phyloP scores from a whole-genome alignment of 2,113 vertebrate genomes.

The Pelvicachromis taeniatus region DNA sequence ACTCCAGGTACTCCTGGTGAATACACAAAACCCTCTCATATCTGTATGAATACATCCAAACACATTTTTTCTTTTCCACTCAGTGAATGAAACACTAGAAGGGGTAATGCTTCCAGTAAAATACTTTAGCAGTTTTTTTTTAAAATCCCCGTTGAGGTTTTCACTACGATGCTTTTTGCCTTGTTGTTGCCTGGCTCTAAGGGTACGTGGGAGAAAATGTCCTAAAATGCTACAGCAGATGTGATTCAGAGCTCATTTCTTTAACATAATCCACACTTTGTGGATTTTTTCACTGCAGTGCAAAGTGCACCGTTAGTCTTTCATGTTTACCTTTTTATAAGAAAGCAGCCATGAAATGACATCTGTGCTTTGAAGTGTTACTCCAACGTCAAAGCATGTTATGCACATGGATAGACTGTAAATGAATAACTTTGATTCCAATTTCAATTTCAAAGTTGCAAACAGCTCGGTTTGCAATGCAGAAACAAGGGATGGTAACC shows the following conservation, averaged over 20 bases:
- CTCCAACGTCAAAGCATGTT: slow-evolving; percentile 12
- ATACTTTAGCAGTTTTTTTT: neutral
- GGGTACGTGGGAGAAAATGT: neutral
- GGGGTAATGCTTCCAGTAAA: neutral
- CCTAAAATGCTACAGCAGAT: slow-evolving; percentile 42
- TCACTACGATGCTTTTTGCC: slow-evolving; percentile 8
- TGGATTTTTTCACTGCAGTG: slow-evolving; percentile 10
- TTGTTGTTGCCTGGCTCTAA: neutral
- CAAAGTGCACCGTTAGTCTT: neutral
- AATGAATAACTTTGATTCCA: neutral
- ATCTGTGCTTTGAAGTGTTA: neutral
- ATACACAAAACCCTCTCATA: neutral
- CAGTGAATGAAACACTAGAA: neutral
- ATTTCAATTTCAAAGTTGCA: neutral
- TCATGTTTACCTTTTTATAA: slow-evolving; percentile 20
- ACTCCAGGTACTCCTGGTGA: neutral
- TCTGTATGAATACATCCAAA: neutral
- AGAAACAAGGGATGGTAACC: neutral
- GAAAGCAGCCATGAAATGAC: slow-evolving; percentile 4
- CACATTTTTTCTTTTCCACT: neutral
- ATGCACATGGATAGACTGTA: neutral
- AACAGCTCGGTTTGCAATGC: neutral
- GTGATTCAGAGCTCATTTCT: slow-evolving; percentile 26
- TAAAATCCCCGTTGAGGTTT: slow-evolving; percentile 1
- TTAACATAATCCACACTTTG: slow-evolving; percentile 16